Evolutionary conservation across 35 echinoderm and acorn worm genomes (phyloP).

Genomic region (Holothuria glaberrima): DNA sequence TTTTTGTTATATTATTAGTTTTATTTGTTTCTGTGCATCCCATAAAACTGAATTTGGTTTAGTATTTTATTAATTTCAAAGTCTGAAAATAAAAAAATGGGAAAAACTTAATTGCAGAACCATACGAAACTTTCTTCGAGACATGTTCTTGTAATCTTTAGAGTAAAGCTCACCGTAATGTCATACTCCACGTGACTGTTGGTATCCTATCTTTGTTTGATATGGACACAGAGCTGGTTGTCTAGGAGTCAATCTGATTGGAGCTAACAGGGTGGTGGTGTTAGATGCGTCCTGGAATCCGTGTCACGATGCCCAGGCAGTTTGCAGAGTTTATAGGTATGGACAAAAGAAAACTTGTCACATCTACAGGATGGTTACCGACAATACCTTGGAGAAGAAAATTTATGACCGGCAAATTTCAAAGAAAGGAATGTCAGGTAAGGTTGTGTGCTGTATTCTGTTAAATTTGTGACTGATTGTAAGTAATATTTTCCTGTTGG

Average conservation of each 20-base stretch:
- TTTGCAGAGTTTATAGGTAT: conserved; percentile 90
- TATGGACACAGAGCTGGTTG: conserved; percentile 76
- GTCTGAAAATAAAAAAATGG: too few species aligned
- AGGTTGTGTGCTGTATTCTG: background rate
- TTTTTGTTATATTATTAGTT: too few species aligned
- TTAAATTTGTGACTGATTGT: too few species aligned
- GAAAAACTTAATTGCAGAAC: too few species aligned
- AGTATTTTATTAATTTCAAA: too few species aligned
- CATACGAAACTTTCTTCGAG: too few species aligned
- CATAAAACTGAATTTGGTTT: too few species aligned
- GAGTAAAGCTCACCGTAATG: too few species aligned
- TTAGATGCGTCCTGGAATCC: conserved; percentile 99
- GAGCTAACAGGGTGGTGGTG: conserved; percentile 94
- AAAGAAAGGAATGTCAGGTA: conserved; percentile 98
- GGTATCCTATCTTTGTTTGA: background rate
- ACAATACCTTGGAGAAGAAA: conserved; percentile 98
- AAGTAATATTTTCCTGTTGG: too few species aligned
- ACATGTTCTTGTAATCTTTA: too few species aligned
- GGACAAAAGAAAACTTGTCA: conserved; percentile 89
- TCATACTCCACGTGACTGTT: too few species aligned
- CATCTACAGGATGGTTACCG: conserved; percentile 93
- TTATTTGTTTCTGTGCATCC: too few species aligned
- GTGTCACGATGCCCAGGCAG: conserved; percentile 94
- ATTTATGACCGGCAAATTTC: conserved; percentile 98
- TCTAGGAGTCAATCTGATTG: conserved; percentile 93